Base-by-base conservation (phyloP, 2,797 vertebrate genomes). In the Columba guinea region DNA sequence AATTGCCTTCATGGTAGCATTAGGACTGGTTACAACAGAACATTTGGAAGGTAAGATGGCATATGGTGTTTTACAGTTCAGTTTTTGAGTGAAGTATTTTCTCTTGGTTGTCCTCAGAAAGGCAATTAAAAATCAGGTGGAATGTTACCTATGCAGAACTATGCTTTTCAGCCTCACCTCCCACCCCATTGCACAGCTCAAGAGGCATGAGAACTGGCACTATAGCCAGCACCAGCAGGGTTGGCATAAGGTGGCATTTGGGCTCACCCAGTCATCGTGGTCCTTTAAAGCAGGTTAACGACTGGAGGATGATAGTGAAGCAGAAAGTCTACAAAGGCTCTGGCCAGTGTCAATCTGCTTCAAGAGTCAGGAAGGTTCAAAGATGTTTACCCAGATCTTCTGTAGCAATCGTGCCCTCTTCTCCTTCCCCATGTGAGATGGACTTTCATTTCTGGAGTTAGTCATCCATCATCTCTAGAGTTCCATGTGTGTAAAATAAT, bases 1-100 rank as follows among this genome's bases (percentile, higher is more conserved):
- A 99, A 98, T 99, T 59, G 98, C 99, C 98, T 99, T 99, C 98
- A 99, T 99, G 99, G 99, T 99, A 28, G 98, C 99, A 4, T 98
- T 99, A 21, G 99, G 99, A 95, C 98, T 99, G 93, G 99, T 99
- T 87, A 99, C 99, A 49, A 99, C 99, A 5, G 99, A 99, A 58
- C 99, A 99, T 70, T 96, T 99, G 97, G 99, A 99, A 98, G 99
- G 99, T 99, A 97, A 98, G 98, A 64, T 13, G 23, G 17, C 11
- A 10, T 34, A 5, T 49, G 23, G 64, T 90, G 48, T 19, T 94
- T 84, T 67, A 32, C 34, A 34, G 49, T 39, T 82, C 60, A 41
- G 48, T 26, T 94, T 94, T 71, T 52, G 49, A 77, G 10, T 53
- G 62, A 71, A 90, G 59, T 63, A 2, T 90, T 52, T 84, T 51